Evolutionary conservation across 64 coral and sea anemone genomes (phyloP).

Genomic region (Porites lutea): DNA sequence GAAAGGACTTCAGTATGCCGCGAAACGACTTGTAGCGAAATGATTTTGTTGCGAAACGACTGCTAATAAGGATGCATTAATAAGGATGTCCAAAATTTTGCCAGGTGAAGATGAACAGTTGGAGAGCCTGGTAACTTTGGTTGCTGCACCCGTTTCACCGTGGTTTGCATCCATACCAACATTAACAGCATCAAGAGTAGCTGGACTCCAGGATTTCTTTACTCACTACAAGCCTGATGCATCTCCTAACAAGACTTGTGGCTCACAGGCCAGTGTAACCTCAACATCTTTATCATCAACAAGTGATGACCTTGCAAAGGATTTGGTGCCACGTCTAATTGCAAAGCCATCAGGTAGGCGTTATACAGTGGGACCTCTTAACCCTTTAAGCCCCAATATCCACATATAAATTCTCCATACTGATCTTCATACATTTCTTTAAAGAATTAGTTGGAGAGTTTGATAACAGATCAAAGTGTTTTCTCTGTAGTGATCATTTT

Average conservation of each 20-base stretch:
- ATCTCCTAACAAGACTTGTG: neutral
- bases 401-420: too few relatives aligned
- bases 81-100: neutral
- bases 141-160: slow-evolving; percentile 29
- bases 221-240: slow-evolving; percentile 13
- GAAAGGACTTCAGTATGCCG: too few relatives aligned
- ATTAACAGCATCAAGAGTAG: slow-evolving; percentile 42
- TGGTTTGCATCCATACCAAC: neutral
- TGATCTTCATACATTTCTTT: too few relatives aligned
- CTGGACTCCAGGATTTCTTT: slow-evolving; percentile 60
- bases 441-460: too few relatives aligned
- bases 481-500: too few relatives aligned
- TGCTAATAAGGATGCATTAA: too few relatives aligned
- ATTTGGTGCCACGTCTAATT: neutral
- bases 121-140: slow-evolving; percentile 50
- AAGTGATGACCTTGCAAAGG: neutral
- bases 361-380: too few relatives aligned
- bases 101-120: slow-evolving; percentile 30
- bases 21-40: too few relatives aligned
- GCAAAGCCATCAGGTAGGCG: slow-evolving; percentile 7
- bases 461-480: too few relatives aligned
- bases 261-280: neutral
- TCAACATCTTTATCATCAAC: neutral
- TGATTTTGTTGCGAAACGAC: too few relatives aligned
- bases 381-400: too few relatives aligned